These are phyloP conservation scores for western clawed frog (Xenopus tropicalis) DNA, from an alignment of 2,113 vertebrate species.

Conservation along the genomic window DNA sequence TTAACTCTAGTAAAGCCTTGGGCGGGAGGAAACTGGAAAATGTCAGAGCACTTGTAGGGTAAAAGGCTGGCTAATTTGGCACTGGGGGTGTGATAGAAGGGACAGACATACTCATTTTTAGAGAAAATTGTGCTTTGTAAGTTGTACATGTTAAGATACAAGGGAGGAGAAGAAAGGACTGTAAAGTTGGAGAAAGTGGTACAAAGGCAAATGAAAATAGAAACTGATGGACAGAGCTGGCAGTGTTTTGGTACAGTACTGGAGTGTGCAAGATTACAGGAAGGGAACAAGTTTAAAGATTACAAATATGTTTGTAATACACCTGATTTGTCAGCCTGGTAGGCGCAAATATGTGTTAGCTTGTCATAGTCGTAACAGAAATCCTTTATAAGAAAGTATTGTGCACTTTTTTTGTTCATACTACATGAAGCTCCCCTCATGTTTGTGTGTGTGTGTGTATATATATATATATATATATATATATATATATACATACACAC, in stretches of 20 bases:
- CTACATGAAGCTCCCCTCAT: no score
- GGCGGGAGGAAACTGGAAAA: no score
- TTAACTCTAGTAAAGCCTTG: not conserved
- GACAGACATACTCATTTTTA: not conserved
- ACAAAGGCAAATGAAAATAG: not conserved
- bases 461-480: no score
- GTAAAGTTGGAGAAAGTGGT: not conserved
- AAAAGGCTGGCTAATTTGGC: not conserved
- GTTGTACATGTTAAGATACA: slow-evolving; percentile 5
- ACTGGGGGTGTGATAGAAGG: no score
- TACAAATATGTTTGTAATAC: not conserved
- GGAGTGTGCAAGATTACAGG: slow-evolving; percentile 24
- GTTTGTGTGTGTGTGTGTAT: no score
- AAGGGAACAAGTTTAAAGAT: not conserved
- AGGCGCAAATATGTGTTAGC: not conserved
- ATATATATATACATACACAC: no score
- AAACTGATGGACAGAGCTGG: not conserved
- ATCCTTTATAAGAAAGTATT: no score
- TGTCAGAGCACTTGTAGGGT: not conserved
- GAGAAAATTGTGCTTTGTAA: slow-evolving; percentile 32
- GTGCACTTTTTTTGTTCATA: no score
- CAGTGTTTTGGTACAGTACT: slow-evolving; percentile 15
- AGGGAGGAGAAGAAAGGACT: not conserved
- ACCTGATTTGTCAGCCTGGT: no score
- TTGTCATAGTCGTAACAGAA: not conserved